These are phyloP conservation scores for Neotoxoptera formosana DNA, from an alignment of 1,140 invertebrate species.

Conservation along the genomic window DNA sequence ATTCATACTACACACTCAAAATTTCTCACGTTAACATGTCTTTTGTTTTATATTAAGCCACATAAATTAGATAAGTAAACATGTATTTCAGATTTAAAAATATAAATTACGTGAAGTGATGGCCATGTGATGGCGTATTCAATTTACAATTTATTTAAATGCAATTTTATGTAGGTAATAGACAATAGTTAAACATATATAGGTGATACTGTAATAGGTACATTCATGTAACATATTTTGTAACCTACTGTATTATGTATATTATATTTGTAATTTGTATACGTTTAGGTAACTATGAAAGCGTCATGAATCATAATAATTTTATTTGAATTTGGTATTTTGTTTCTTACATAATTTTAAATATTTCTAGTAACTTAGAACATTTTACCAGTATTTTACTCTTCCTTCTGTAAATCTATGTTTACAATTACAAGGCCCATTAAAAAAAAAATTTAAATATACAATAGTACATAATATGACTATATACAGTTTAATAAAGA, in stretches of 20 bases:
- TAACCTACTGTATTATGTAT: too few species aligned
- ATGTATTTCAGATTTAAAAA: background rate
- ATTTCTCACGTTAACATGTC: background rate
- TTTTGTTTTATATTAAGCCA: background rate
- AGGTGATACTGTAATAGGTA: background rate
- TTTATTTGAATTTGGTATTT: too few species aligned
- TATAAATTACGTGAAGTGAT: background rate
- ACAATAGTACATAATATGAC: too few species aligned
- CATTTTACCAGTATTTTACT: too few species aligned
- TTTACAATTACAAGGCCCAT: too few species aligned
- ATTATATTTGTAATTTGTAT: background rate
- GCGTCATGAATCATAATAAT: background rate
- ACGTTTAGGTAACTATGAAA: background rate
- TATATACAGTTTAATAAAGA: too few species aligned
- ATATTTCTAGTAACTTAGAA: too few species aligned
- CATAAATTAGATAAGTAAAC: conserved; percentile 7
- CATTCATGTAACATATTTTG: too few species aligned
- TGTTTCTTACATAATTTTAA: too few species aligned
- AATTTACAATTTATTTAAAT: too few species aligned
- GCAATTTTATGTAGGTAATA: background rate
- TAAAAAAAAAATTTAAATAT: too few species aligned
- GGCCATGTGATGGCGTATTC: background rate
- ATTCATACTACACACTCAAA: background rate
- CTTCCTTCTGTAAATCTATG: too few species aligned
- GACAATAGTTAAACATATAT: background rate